Percentiles rank a stretch among this genome's conserved stretches.
These are phyloP conservation scores for Macaca nemestrina DNA, from an alignment of 2,113 vertebrate species.

Conservation along the genomic window DNA sequence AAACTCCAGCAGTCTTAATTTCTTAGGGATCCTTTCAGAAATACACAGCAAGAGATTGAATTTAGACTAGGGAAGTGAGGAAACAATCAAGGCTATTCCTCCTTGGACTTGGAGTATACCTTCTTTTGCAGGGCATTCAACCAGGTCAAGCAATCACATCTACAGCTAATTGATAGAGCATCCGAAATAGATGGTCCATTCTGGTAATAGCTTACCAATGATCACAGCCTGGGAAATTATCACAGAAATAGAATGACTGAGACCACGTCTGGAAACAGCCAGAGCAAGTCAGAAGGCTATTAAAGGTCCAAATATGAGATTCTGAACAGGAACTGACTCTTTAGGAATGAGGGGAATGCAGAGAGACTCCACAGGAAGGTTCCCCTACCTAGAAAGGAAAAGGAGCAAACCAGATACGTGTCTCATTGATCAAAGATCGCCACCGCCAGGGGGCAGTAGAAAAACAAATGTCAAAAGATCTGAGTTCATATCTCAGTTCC, in stretches of 20 bases:
- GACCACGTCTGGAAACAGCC: background rate
- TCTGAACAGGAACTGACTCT: background rate
- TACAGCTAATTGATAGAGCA: background rate
- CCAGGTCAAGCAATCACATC: background rate
- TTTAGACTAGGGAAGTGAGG: background rate
- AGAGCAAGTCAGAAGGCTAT: background rate
- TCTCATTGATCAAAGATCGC: background rate
- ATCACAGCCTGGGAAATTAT: rapidly evolving
- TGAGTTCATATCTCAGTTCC: background rate
- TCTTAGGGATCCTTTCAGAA: background rate
- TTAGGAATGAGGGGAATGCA: background rate
- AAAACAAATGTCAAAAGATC: background rate
- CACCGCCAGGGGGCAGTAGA: background rate
- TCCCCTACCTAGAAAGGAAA: background rate
- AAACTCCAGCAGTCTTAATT: background rate
- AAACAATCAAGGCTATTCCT: background rate
- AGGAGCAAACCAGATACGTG: background rate
- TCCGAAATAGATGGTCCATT: no score
- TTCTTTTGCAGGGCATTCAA: background rate
- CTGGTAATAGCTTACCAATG: background rate
- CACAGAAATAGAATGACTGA: background rate
- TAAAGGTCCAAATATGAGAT: background rate
- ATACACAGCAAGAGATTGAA: background rate
- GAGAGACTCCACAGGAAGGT: background rate
- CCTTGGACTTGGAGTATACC: no score